Percentiles rank a stretch among this genome's conserved stretches.
These are phyloP conservation scores for Teinopalpus imperialis DNA, from an alignment of 2,888 invertebrate genomes.

Conservation along the genomic window DNA sequence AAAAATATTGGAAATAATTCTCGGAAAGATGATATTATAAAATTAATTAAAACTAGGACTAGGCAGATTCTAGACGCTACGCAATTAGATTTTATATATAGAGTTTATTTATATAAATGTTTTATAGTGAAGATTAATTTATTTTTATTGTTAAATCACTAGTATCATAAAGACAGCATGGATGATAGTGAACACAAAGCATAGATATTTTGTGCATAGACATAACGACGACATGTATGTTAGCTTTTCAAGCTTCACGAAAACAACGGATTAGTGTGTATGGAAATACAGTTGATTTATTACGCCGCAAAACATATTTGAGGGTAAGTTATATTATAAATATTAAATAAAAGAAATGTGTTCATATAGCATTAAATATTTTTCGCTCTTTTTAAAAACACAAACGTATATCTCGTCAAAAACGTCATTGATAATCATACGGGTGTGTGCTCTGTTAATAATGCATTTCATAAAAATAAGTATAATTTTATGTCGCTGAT, in stretches of 20 bases:
- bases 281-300: constrained; percentile 83
- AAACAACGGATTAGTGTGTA: constrained; percentile 82
- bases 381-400: constrained; percentile 24
- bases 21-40: too few relatives aligned
- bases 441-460: constrained; percentile 51
- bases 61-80: too few relatives aligned
- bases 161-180: too few relatives aligned
- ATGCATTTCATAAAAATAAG: constrained; percentile 32
- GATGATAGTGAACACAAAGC: too few relatives aligned
- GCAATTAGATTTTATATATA: too few relatives aligned
- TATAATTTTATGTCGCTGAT: constrained; percentile 7
- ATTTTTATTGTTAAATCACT: too few relatives aligned
- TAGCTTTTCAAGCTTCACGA: constrained; percentile 76
- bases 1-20: too few relatives aligned
- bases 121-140: too few relatives aligned
- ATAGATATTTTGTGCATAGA: constrained; percentile 35
- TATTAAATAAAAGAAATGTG: constrained; percentile 23
- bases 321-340: constrained; percentile 56
- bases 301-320: constrained; percentile 82
- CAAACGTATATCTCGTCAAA: constrained; percentile 32
- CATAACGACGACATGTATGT: constrained; percentile 52
- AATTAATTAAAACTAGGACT: too few relatives aligned
- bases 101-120: too few relatives aligned
- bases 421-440: constrained; percentile 44
- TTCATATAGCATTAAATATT: constrained; percentile 13